Base-by-base conservation (phyloP, 2,113 vertebrate species). In the Ochotona curzoniae region DNA sequence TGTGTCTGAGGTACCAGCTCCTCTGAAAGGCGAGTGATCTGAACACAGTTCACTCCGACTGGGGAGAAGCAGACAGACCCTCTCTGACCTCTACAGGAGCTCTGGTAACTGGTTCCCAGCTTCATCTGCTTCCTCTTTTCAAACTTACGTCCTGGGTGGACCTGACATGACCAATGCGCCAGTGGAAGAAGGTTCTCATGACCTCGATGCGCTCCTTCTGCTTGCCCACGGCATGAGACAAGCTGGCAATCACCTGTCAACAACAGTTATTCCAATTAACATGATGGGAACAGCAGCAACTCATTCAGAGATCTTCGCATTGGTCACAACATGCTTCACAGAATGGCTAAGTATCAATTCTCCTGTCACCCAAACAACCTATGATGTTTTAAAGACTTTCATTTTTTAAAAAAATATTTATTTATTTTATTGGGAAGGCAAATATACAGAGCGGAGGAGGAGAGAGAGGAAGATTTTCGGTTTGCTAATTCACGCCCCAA, bases 141-240 rank as follows among this genome's bases (percentile, higher is more conserved):
- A 21, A 35, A 97, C 97, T 94, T 98, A 99, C 99, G 97, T 99
- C 98, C 93, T 99, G 98, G 97, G 98, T 99, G 91, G 97, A 96
- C 93, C 98, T 98, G 47, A 97, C 87, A 14, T 98, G 98, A 89
- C 98, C 97, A 94, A 99, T 96, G 94, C 98, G 98, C 99, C 99
- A 99, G 70, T 98, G 97, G 0, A 98, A 98, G 97, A 99, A 99
- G 28, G 92, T 98, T 93, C 96, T 99, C 99, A 99, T 99, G 96
- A 99, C 95, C 95, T 99, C 99, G 95, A 96, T 94, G 94, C 98
- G 99, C 86, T 99, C 98, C 97, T 99, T 99, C 83, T 99, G 98
- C 95, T 98, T 99, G 95, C 99, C 98, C 96, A 99, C 92, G 49
- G 98, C 98, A 86, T 98, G 97, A 63, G 97, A 98, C 97, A 99